Base-by-base conservation (phyloP, 1,140 invertebrate species). In the Phenacoccus solenopsis region DNA sequence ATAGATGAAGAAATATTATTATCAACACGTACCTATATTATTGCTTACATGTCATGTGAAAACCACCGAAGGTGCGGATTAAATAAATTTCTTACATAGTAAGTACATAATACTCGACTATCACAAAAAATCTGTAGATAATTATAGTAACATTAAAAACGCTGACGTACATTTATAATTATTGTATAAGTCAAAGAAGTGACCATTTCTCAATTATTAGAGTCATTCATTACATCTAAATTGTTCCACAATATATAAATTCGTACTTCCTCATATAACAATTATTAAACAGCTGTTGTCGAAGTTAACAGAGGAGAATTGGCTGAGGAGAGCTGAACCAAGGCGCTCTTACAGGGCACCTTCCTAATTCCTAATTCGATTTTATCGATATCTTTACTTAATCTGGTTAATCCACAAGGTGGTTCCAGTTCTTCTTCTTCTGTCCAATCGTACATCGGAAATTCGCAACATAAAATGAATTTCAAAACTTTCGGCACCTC, bases 381-480 rank as follows among this genome's bases (percentile, higher is more conserved):
- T 64, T 22, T 64, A 9, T 64, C 59, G 22, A 64, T 16, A 3
- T 64, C 59, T 22, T 64, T 24, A 22, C 20, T 64, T 20, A 64
- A 24, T 25, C 59, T 22, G 10, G 59, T 64, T 25, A 64, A 10
- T 25, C 59, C 59, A 22, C 59, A 64, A 24, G 72, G 72, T 10
- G 72, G 71, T 30, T 73, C 72, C 2, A 69, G 27, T 49, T 64
- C 35, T 30, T 71, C 69, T 28, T 85, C 86, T 27, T 85, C 82
- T 69, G 89, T 80, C 13, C 87, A 90, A 75, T 92, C 85, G 76
- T 94, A 94, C 24, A 93, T 81, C 0, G 92, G 91, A 77, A 87
- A 93, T 77, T 95, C 92, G 76, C 90, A 94, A 77, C 91, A 94
- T 16, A 91, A 77, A 2, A 91, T 80, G 74, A 87, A 91, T 77